A percentile compares a stretch with the other conserved stretches of the same genome.
These are phyloP conservation scores for Sarcophaga variegata DNA, from an alignment of 2,888 invertebrate species.

Conservation along the genomic window DNA sequence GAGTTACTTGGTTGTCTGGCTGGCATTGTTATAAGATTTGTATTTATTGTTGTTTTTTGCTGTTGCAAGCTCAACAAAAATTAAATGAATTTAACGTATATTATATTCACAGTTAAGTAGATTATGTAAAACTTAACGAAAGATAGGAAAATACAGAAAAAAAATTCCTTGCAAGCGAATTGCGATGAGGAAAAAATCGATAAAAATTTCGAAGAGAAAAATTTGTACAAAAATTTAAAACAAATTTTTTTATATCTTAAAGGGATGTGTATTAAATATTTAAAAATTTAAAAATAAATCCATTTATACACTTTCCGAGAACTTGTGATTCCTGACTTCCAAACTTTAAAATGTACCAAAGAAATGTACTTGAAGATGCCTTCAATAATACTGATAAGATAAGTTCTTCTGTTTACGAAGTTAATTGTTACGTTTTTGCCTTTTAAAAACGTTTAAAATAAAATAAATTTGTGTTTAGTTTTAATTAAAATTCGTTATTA, in stretches of 20 bases:
- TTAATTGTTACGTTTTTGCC: too few relatives aligned
- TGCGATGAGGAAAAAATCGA: neutral
- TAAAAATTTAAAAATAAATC: neutral
- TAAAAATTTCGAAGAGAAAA: neutral
- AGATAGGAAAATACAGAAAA: neutral
- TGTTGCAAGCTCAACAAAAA: conserved; percentile 38
- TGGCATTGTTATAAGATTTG: conserved; percentile 33
- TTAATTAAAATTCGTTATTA: too few relatives aligned
- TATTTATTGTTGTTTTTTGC: neutral
- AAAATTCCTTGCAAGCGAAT: neutral
- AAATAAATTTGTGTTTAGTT: too few relatives aligned
- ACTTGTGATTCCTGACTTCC: too few relatives aligned
- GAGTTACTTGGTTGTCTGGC: conserved; percentile 41
- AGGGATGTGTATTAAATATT: neutral
- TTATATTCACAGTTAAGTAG: conserved; percentile 63
- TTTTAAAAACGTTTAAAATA: too few relatives aligned
- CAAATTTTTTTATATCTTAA: too few relatives aligned
- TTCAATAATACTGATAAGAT: too few relatives aligned
- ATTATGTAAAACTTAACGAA: conserved; percentile 45
- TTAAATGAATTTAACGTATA: conserved; percentile 52
- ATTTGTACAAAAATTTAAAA: neutral
- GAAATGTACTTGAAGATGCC: too few relatives aligned
- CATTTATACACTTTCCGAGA: too few relatives aligned
- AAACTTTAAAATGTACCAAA: too few relatives aligned
- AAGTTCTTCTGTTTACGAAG: too few relatives aligned